phyloP scores from a whole-genome alignment of 2,888 invertebrate species.

The Diabrotica balteata region DNA sequence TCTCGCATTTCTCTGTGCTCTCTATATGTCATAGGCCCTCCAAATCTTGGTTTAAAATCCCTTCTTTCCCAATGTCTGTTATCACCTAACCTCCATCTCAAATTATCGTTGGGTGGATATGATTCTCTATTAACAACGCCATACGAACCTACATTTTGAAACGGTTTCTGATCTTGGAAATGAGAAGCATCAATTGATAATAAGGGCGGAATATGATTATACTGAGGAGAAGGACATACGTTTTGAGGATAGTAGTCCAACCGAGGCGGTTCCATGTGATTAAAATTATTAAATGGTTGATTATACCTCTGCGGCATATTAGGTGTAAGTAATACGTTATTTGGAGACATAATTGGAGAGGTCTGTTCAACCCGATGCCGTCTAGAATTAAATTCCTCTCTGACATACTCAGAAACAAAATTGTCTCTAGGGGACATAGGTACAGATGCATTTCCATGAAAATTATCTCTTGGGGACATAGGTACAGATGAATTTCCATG shows the following conservation, averaged over 20 bases:
- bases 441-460: not conserved
- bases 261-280: constrained; percentile 26
- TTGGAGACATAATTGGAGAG: constrained; percentile 10
- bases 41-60: constrained; percentile 29
- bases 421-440: not conserved
- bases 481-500: not conserved
- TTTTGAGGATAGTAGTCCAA: constrained; percentile 35
- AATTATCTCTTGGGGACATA: constrained; percentile 7
- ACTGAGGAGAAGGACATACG: constrained; percentile 24
- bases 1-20: constrained; percentile 46
- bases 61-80: constrained; percentile 33
- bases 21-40: constrained; percentile 45
- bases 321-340: constrained; percentile 17
- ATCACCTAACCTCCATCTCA: constrained; percentile 33
- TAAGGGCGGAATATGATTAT: constrained; percentile 30
- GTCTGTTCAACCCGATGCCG: constrained; percentile 16
- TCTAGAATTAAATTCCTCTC: constrained; percentile 26
- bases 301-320: constrained; percentile 21
- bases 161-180: constrained; percentile 32
- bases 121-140: constrained; percentile 22
- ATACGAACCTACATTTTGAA: constrained; percentile 2
- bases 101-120: constrained; percentile 27
- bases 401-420: constrained; percentile 32
- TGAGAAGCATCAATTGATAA: constrained; percentile 34
- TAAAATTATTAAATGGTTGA: constrained; percentile 17